Evolutionary conservation across 2,113 vertebrate genomes (phyloP).

Genomic region (Caranx melampygus): DNA sequence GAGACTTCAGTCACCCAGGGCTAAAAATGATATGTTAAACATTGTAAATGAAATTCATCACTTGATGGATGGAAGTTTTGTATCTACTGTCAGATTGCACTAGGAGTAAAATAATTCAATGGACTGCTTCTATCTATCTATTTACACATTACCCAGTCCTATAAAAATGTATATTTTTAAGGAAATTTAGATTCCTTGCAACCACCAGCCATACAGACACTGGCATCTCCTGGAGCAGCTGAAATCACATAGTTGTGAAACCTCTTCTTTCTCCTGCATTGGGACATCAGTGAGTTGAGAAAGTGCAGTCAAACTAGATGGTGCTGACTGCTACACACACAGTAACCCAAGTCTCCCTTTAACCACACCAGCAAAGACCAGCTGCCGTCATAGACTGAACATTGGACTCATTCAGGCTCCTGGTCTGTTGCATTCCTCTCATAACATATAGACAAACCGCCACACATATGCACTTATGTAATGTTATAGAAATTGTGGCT

Average conservation of each 20-base stretch:
- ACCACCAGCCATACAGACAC: not conserved
- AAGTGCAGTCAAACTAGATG: slow-evolving; percentile 35
- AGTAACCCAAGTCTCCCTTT: not conserved
- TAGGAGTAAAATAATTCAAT: not conserved
- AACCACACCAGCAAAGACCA: not conserved
- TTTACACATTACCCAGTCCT: not conserved
- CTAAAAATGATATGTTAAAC: not conserved
- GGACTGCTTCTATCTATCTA: not conserved
- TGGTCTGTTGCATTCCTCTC: slow-evolving; percentile 28
- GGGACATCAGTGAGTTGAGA: slow-evolving; percentile 55
- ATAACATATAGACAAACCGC: slow-evolving; percentile 4
- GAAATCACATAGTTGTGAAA: slow-evolving; percentile 43
- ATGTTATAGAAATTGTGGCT: not conserved
- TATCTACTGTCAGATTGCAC: not conserved
- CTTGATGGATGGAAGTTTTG: no score
- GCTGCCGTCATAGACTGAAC: slow-evolving; percentile 22
- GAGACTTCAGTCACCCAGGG: not conserved
- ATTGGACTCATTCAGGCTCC: slow-evolving; percentile 15
- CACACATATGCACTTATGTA: slow-evolving; percentile 6
- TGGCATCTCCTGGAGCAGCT: slow-evolving; percentile 14
- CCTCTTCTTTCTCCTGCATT: slow-evolving; percentile 3
- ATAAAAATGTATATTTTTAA: no score
- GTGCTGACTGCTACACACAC: slow-evolving; percentile 1
- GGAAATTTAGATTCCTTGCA: not conserved
- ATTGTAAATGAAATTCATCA: no score